phyloP scores from a whole-genome alignment of 1,140 invertebrate genomes.

The Megalonaias nervosa region DNA sequence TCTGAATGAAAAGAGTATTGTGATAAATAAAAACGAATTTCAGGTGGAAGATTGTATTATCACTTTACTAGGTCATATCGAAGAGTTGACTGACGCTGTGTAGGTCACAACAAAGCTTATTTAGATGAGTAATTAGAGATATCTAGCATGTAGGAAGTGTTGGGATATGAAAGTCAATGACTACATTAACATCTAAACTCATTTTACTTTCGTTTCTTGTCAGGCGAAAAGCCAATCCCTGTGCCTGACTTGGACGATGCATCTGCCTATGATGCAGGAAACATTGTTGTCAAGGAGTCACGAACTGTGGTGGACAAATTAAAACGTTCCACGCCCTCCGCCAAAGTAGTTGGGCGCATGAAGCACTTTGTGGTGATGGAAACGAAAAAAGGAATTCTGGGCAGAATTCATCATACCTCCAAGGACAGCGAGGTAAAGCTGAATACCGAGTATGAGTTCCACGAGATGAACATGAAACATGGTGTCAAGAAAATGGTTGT shows the following conservation, averaged over 20 bases:
- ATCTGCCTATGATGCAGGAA: slow-evolving; percentile 10
- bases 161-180: too few species aligned
- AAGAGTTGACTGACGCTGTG: too few species aligned
- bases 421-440: background rate
- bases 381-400: slow-evolving; percentile 4
- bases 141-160: too few species aligned
- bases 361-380: slow-evolving; percentile 6
- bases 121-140: too few species aligned
- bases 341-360: slow-evolving; percentile 19
- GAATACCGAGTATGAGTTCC: slow-evolving; percentile 28
- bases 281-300: slow-evolving; percentile 18
- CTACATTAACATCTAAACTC: too few species aligned
- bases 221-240: slow-evolving; percentile 16
- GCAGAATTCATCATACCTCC: slow-evolving; percentile 8
- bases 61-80: too few species aligned
- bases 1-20: too few species aligned
- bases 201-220: background rate
- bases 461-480: slow-evolving; percentile 25
- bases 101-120: too few species aligned
- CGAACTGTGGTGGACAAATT: slow-evolving; percentile 17
- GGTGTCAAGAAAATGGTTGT: slow-evolving; percentile 23
- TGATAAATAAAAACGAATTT: too few species aligned
- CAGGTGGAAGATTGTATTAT: too few species aligned
- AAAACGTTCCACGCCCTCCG: slow-evolving; percentile 5
- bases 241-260: slow-evolving; percentile 28